Base-by-base conservation (phyloP, 2,113 vertebrate genomes). In the Colistium nudipinnis region DNA sequence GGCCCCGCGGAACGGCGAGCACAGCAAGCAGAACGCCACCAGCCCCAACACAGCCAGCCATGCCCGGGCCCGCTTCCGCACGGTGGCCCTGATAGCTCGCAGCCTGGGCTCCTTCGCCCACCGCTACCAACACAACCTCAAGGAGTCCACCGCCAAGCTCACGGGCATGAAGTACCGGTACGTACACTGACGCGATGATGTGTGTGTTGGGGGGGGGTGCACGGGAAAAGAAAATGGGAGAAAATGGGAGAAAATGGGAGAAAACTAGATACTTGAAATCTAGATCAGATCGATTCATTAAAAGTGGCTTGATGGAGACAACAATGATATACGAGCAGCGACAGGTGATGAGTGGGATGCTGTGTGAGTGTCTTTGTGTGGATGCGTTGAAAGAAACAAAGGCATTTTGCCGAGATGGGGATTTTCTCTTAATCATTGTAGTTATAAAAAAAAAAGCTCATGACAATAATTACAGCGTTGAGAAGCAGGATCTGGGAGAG, bases 161-260 rank as follows among this genome's bases (percentile, higher is more conserved):
- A 99, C 97, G 9, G 97, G 97, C 92, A 99, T 99, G 97, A 99
- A 99, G 92, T 99, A 99, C 90, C 95, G 97, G 97, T 99, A 96
- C 44, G 89, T 88, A 85, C 24, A 70, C 27, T 27, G 3, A 27
- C 36, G 3, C 31, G 62, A 24, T 52, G 33, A 27, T 55, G 56
- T 48, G 30, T 74, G 65, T 69, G 59, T 76, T 61, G 28, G 38
- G 33, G 12, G 45, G 30, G 31, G 30, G 7, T 38, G 24, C 7
- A 20, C 36, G 57, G 33, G 47, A 4, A 77, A 20, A 35, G 27
- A 39, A 39, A 39, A 25, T 14, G 35, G 41, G 27, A 59, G 1
- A 41, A 39, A 39, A 39, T 0, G 38, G 7, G 10, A 13, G 19
- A 31, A 31, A 35, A 61, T 19, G 22, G 10, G 4, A 20, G 13